Evolutionary conservation across 2,888 invertebrate genomes (phyloP).

Genomic region (Agrochola litura): DNA sequence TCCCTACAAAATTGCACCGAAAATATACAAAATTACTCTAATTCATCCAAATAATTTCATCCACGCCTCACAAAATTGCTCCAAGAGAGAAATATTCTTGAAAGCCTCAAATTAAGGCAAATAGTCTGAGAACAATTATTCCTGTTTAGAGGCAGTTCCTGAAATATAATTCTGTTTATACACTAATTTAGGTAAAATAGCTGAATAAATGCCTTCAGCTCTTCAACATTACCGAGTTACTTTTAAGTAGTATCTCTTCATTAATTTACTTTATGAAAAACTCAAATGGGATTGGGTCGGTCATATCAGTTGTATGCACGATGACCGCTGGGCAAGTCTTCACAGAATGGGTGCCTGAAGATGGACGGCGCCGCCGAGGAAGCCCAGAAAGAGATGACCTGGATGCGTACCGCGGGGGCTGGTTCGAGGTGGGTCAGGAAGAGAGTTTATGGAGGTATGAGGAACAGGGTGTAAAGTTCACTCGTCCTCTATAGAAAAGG

Average conservation of each 20-base stretch:
- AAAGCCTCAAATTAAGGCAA: slow-evolving; percentile 52
- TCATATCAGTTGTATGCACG: not conserved
- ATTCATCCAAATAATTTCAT: slow-evolving; percentile 47
- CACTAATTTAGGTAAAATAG: slow-evolving; percentile 33
- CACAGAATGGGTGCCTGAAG: not conserved
- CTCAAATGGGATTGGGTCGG: not conserved
- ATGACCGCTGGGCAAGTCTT: not conserved
- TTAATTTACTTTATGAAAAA: not conserved
- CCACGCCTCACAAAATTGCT: slow-evolving; percentile 34
- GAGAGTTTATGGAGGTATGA: not conserved
- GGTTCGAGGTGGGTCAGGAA: not conserved
- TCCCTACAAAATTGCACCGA: slow-evolving; percentile 19
- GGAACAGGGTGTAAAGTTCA: no score
- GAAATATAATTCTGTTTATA: slow-evolving; percentile 61
- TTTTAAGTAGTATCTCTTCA: not conserved
- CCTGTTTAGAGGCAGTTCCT: slow-evolving; percentile 31
- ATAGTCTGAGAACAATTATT: slow-evolving; percentile 43
- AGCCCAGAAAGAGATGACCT: not conserved
- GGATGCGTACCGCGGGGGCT: no score
- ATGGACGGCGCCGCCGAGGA: not conserved
- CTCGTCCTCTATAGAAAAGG: no score
- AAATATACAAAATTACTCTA: slow-evolving; percentile 39
- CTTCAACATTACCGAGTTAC: slow-evolving; percentile 13
- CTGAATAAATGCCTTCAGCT: slow-evolving; percentile 13
- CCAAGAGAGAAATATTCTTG: slow-evolving; percentile 37